A percentile compares a stretch with the other conserved stretches of the same genome.
phyloP scores from a whole-genome alignment of 2,888 invertebrate species.

The Glaucopsyche alexis region DNA sequence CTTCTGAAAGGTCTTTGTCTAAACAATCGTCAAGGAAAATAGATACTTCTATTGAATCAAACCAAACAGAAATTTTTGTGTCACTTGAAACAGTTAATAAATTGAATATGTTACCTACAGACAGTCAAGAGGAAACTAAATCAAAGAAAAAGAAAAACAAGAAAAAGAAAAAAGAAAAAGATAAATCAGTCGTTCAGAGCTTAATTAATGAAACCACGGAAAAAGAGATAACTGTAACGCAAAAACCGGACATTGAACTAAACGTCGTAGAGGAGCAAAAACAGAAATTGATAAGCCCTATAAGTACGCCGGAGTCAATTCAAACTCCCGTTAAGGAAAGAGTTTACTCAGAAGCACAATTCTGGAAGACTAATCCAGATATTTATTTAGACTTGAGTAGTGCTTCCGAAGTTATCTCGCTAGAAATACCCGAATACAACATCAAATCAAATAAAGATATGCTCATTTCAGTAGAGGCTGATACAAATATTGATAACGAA shows the following conservation, averaged over 20 bases:
- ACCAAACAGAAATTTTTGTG: slow-evolving; percentile 40
- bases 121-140: slow-evolving; percentile 34
- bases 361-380: slow-evolving; percentile 65
- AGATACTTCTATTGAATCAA: slow-evolving; percentile 42
- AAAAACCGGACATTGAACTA: slow-evolving; percentile 11
- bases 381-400: slow-evolving; percentile 48
- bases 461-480: not conserved
- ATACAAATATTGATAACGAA: not conserved
- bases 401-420: slow-evolving; percentile 53
- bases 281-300: slow-evolving; percentile 47
- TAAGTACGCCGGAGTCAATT: slow-evolving; percentile 64
- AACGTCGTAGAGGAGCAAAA: slow-evolving; percentile 24
- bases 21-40: slow-evolving; percentile 53
- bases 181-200: slow-evolving; percentile 47
- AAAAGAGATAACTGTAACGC: not conserved
- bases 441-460: not conserved
- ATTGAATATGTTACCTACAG: not conserved
- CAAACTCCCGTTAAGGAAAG: slow-evolving; percentile 71
- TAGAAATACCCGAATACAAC: slow-evolving; percentile 37
- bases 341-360: slow-evolving; percentile 68
- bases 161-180: slow-evolving; percentile 63
- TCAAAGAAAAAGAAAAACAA: slow-evolving; percentile 58
- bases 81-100: slow-evolving; percentile 33
- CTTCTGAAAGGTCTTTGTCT: slow-evolving; percentile 29
- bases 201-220: slow-evolving; percentile 31